A percentile compares a stretch with the other conserved stretches of the same genome.
These are phyloP conservation scores for Lepus oiostolus DNA, from an alignment of 2,797 vertebrate genomes.

Conservation along the genomic window DNA sequence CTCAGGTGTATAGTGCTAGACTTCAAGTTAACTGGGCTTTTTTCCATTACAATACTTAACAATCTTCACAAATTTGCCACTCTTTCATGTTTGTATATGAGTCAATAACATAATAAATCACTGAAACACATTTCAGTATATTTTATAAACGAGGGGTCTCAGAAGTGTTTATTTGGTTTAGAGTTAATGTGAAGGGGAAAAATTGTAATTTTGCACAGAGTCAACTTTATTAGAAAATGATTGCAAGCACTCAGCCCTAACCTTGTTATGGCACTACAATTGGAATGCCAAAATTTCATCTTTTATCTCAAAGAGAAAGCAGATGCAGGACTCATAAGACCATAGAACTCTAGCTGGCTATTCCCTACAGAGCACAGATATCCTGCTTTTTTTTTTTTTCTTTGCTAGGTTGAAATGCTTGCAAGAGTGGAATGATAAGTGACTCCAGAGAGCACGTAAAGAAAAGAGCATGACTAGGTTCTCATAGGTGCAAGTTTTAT, in stretches of 20 bases:
- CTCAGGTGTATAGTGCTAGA: neutral
- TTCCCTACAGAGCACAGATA: neutral
- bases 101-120: conserved; percentile 45
- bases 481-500: neutral
- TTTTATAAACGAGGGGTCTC: conserved; percentile 29
- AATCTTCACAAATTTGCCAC: neutral
- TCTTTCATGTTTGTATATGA: neutral
- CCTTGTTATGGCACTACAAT: neutral
- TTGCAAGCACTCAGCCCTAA: neutral
- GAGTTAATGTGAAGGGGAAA: conserved; percentile 51
- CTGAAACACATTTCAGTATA: conserved; percentile 11
- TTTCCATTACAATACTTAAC: conserved; percentile 4
- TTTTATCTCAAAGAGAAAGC: conserved; percentile 57
- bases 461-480: neutral
- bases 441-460: neutral
- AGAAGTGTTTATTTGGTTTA: conserved; percentile 58
- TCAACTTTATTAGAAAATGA: conserved; percentile 52
- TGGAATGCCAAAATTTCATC: neutral
- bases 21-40: neutral
- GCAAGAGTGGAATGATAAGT: neutral
- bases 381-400: conserved; percentile 29
- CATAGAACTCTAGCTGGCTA: neutral
- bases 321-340: neutral
- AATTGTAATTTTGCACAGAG: neutral
- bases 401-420: conserved; percentile 8